These are phyloP conservation scores for Ara ararauna DNA, from an alignment of 2,797 vertebrate species.

Conservation along the genomic window DNA sequence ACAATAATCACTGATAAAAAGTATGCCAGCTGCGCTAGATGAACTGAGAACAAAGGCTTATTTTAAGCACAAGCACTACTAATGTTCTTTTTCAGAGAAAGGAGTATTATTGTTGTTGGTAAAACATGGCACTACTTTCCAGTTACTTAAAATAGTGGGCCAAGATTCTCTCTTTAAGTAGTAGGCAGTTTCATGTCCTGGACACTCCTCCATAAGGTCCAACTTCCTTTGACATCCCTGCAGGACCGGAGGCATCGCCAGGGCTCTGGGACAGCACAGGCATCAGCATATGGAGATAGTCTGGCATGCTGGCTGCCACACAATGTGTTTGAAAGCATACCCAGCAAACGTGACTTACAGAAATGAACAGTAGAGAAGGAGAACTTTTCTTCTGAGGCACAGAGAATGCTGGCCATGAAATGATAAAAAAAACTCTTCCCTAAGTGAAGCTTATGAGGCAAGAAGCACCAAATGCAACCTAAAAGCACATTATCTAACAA, in stretches of 20 bases:
- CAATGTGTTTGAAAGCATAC: background rate
- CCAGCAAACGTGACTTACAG: background rate
- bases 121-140: background rate
- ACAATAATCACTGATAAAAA: background rate
- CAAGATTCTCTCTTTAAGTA: background rate
- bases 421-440: background rate
- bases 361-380: background rate
- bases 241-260: rapidly evolving
- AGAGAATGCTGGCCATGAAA: background rate
- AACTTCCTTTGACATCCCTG: background rate
- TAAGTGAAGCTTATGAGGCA: background rate
- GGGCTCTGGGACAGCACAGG: background rate
- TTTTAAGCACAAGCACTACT: background rate
- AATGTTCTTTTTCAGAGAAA: background rate
- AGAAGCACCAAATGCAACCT: background rate
- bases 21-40: background rate
- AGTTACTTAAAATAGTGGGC: background rate
- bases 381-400: background rate
- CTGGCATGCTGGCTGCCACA: background rate
- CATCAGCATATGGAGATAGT: background rate
- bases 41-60: background rate
- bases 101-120: background rate
- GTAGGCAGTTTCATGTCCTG: background rate
- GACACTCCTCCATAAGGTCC: background rate
- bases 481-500: background rate